Percentiles rank a stretch among this genome's conserved stretches.
Evolutionary conservation across 2,888 invertebrate species (phyloP).

Genomic region (Lochmaea capreae): DNA sequence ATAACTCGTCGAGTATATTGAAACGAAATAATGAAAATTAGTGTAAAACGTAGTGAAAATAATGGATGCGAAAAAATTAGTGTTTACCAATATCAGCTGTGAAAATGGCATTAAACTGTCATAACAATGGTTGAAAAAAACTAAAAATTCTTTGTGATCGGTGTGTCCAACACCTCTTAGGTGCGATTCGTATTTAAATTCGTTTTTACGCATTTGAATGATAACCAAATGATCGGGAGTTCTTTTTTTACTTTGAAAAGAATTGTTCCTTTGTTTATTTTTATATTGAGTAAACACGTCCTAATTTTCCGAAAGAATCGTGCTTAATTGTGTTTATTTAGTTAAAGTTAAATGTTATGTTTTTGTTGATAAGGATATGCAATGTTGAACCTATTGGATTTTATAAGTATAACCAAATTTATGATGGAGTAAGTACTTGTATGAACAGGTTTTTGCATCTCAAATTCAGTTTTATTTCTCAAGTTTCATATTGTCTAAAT

Average conservation of each 20-base stretch:
- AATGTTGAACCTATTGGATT: neutral
- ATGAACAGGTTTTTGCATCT: neutral
- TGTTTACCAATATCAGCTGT: slow-evolving; percentile 62
- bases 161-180: slow-evolving; percentile 51
- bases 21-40: slow-evolving; percentile 35
- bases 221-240: slow-evolving; percentile 12
- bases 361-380: slow-evolving; percentile 10
- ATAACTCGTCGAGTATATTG: slow-evolving; percentile 44
- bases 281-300: slow-evolving; percentile 45
- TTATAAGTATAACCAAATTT: neutral
- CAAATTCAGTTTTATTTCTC: neutral
- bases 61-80: slow-evolving; percentile 46
- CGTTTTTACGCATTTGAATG: slow-evolving; percentile 28
- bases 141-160: slow-evolving; percentile 55
- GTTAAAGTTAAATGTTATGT: neutral
- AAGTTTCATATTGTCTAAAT: neutral
- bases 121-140: slow-evolving; percentile 57
- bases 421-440: slow-evolving; percentile 3
- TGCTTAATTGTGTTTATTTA: slow-evolving; percentile 10
- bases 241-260: slow-evolving; percentile 10
- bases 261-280: slow-evolving; percentile 51
- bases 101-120: slow-evolving; percentile 62
- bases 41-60: slow-evolving; percentile 33
- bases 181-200: slow-evolving; percentile 41
- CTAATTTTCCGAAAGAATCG: slow-evolving; percentile 31